Percentiles rank a stretch among this genome's conserved stretches.
phyloP scores from a whole-genome alignment of 1,140 invertebrate species.

The Anastatus disparis region DNA sequence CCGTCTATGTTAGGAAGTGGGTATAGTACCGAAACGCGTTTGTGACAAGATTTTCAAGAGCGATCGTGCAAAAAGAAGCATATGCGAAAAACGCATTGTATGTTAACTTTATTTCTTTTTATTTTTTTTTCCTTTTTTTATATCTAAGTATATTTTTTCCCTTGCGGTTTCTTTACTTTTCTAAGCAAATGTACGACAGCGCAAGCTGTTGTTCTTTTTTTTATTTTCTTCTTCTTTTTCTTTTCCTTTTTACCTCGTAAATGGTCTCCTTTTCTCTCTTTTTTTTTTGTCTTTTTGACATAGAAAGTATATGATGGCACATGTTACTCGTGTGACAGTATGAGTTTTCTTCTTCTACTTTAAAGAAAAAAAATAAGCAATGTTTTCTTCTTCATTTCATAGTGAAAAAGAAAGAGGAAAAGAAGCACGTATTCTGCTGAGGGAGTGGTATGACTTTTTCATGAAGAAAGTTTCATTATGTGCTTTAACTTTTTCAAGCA shows the following conservation, averaged over 20 bases:
- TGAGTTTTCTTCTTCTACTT: not conserved
- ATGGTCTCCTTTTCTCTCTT: no score
- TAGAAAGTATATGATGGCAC: not conserved
- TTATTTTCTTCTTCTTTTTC: no score
- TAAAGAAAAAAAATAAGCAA: not conserved
- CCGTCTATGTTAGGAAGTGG: no score
- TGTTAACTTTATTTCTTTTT: not conserved
- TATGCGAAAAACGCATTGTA: no score
- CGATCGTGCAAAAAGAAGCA: constrained; percentile 26
- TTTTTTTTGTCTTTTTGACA: no score
- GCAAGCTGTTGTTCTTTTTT: not conserved
- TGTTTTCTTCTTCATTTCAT: not conserved
- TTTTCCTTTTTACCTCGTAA: no score
- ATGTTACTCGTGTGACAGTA: not conserved
- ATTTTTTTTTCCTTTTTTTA: not conserved
- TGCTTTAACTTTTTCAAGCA: not conserved
- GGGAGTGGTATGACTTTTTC: constrained; percentile 16
- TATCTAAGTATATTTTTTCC: not conserved
- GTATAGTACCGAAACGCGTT: constrained; percentile 31
- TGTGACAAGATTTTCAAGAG: constrained; percentile 46
- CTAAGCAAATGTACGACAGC: not conserved
- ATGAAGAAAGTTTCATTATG: not conserved
- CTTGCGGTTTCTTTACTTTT: not conserved
- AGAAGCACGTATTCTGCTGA: not conserved
- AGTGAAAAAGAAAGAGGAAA: not conserved